Base-by-base conservation (phyloP, 2,888 invertebrate species). In the Apamea crenata region DNA sequence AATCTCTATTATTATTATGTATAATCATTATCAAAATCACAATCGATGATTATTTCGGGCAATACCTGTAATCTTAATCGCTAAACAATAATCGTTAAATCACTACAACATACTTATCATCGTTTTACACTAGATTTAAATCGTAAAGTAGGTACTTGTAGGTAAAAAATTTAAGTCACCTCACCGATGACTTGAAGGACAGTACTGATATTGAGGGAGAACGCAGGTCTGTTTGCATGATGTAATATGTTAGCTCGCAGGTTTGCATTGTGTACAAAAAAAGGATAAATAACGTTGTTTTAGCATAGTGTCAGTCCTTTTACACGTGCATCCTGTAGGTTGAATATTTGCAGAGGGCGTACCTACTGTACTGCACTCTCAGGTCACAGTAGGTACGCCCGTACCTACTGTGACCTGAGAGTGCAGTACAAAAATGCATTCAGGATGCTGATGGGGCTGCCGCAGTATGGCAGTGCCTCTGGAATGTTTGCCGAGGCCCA, bases 101-200 rank as follows among this genome's bases (percentile, higher is more conserved):
- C 69, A 36, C n/a, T 21, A 70, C 29, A 70, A 36, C 25, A 66
- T 10, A 53, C 47, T 40, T 44, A 25, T 29, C 18, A 50, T 65
- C 50, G n/a, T 70, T 83, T 83, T 70, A 59, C 2, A 32, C 14
- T 40, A 32, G 78, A 78, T 83, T 44, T 21, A 6, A n/a, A 47
- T 69, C 63, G 32, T 44, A 21, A 47, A 63, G 10, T 21, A 50
- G 25, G 29, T 40, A 36, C 36, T 36, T 6, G 36, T 36, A 7
- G 40, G 21, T 44, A 44, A 21, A 53, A 50, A 53, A 53, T 16
- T 47, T 47, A 47, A 47, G 6, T 47, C 16, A 16, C 16, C 18
- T 50, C 50, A 50, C 18, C 6, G 50, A 50, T 50, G 50, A 18
- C 50, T 10, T 44, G 44, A 5, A 18, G 6, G 50, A 53, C 50